Conservation (phyloP, 2,888 invertebrate genomes). For the Microctonus aethiopoides region DNA sequence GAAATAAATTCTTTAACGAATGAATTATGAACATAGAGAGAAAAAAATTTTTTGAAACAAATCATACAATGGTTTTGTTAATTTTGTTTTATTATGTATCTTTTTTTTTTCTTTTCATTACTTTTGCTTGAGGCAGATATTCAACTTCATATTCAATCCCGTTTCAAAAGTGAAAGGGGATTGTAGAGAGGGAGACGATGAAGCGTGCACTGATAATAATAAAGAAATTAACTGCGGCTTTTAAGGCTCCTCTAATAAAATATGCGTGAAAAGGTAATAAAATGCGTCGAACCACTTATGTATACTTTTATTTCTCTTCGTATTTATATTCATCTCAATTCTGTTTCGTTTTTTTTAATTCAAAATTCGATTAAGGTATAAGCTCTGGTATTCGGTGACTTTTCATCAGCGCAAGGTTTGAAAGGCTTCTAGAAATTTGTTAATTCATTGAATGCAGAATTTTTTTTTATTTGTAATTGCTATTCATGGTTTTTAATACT, state of each 20-base stretch:
- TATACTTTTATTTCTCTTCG: background rate
- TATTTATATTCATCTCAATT: constrained; percentile 1
- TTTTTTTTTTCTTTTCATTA: too few relatives aligned
- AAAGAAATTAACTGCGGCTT: constrained; percentile 19
- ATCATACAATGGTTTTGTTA: too few relatives aligned
- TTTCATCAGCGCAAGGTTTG: too few relatives aligned
- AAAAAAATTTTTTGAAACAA: background rate
- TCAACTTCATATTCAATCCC: too few relatives aligned
- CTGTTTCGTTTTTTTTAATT: background rate
- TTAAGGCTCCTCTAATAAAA: constrained; percentile 18
- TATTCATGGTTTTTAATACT: too few relatives aligned
- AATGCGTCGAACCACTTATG: constrained; percentile 8
- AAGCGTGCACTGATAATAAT: constrained; percentile 7
- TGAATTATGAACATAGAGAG: constrained; percentile 27
- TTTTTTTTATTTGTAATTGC: too few relatives aligned
- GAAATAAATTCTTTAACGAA: constrained; percentile 26
- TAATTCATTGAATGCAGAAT: too few relatives aligned
- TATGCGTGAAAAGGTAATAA: constrained; percentile 19
- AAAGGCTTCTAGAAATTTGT: too few relatives aligned
- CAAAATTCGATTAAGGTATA: constrained; percentile 22
- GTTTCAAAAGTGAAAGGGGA: too few relatives aligned
- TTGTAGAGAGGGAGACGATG: background rate
- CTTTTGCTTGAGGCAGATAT: too few relatives aligned
- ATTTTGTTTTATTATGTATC: too few relatives aligned
- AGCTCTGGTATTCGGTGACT: too few relatives aligned